Evolutionary conservation across 2,797 vertebrate species (phyloP).

Genomic region (Gymnothorax reevesii): DNA sequence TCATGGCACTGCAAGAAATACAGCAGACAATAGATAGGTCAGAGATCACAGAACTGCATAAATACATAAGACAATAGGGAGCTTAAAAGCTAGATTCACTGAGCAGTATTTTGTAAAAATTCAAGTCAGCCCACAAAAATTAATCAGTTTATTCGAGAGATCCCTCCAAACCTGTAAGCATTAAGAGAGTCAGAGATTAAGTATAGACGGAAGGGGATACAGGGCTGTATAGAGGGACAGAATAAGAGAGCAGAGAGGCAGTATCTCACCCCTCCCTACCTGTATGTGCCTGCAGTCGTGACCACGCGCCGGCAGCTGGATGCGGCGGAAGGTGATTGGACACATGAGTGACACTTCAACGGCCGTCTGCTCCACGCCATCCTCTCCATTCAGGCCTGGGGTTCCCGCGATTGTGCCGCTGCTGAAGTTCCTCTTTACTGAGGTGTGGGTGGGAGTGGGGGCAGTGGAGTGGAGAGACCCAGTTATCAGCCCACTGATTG

Average conservation of each 20-base stretch:
- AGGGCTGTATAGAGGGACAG: too few relatives aligned
- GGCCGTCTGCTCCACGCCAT: constrained; percentile 92
- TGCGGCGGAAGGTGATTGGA: constrained; percentile 93
- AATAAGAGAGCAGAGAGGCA: too few relatives aligned
- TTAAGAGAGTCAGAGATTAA: neutral
- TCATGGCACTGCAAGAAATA: too few relatives aligned
- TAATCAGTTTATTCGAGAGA: too few relatives aligned
- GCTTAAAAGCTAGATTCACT: too few relatives aligned
- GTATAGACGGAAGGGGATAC: neutral
- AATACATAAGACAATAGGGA: too few relatives aligned
- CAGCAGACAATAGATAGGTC: too few relatives aligned
- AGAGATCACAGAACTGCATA: too few relatives aligned
- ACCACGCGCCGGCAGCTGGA: constrained; percentile 92
- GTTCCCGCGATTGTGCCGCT: constrained; percentile 91
- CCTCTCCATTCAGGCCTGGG: constrained; percentile 89
- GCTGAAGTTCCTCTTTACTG: constrained; percentile 77
- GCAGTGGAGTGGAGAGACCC: neutral
- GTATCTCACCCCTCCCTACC: constrained; percentile 54
- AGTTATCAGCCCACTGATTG: neutral
- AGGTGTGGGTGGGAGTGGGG: neutral
- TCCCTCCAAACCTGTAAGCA: too few relatives aligned
- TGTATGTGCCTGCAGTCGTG: constrained; percentile 95
- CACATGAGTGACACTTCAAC: constrained; percentile 97
- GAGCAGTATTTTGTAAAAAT: too few relatives aligned
- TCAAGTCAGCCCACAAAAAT: too few relatives aligned